These are phyloP conservation scores for Eulithis testata DNA, from an alignment of 2,888 invertebrate species.

Conservation along the genomic window DNA sequence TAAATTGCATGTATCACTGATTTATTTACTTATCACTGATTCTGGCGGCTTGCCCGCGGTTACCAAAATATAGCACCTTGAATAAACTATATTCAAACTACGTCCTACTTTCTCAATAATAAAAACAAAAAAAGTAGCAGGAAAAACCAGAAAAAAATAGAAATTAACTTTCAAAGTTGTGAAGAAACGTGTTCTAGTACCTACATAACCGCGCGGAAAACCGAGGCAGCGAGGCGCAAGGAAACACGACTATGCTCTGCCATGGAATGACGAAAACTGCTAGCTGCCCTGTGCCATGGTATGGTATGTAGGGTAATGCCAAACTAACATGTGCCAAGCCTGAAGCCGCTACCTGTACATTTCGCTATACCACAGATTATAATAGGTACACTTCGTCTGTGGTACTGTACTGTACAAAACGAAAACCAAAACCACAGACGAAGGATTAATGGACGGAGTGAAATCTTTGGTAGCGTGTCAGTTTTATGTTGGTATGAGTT, in stretches of 20 bases:
- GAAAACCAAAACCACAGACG: no score
- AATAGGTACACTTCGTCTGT: no score
- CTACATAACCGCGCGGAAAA: conserved; percentile 31
- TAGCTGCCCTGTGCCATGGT: neutral
- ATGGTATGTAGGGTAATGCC: neutral
- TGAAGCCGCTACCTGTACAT: neutral
- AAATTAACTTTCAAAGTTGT: neutral
- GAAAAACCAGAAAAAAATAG: neutral
- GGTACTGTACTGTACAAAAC: no score
- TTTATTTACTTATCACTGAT: conserved; percentile 44
- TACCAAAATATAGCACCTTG: conserved; percentile 74
- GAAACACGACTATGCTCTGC: conserved; percentile 28
- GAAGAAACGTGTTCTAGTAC: neutral
- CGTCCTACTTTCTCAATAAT: conserved; percentile 27
- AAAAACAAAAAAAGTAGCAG: neutral
- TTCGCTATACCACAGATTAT: no score
- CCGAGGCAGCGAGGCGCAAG: conserved; percentile 11
- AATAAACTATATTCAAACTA: conserved; percentile 38
- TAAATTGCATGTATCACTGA: conserved; percentile 39
- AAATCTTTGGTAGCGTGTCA: no score
- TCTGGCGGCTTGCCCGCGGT: conserved; percentile 70
- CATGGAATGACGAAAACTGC: conserved; percentile 36
- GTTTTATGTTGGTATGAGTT: no score
- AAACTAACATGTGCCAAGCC: neutral
- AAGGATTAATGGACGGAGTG: no score